phyloP scores from a whole-genome alignment of 35 echinoderm and acorn worm species.

The Apostichopus parvimensis region DNA sequence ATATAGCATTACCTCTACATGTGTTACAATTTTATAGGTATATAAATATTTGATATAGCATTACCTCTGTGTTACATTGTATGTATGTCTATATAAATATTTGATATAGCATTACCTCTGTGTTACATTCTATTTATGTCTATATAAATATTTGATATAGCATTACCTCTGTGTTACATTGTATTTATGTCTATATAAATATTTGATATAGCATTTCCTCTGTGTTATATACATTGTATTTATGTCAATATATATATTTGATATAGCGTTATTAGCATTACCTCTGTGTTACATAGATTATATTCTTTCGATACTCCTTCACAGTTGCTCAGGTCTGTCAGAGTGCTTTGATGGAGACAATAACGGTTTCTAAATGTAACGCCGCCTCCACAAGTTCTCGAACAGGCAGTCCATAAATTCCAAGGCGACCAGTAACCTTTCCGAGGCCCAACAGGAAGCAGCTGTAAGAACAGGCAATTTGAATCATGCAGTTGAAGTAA shows the following conservation, averaged over 20 bases:
- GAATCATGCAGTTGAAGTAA: no score
- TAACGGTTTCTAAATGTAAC: constrained; percentile 22
- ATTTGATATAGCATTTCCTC: no score
- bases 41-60: no score
- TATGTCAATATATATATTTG: no score
- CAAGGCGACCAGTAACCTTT: constrained; percentile 26
- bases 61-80: no score
- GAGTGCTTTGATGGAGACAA: constrained; percentile 12
- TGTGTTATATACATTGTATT: no score
- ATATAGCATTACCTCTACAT: no score
- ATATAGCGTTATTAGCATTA: not conserved
- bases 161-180: no score
- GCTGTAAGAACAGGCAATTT: not conserved
- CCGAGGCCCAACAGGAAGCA: not conserved
- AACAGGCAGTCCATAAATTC: constrained; percentile 34
- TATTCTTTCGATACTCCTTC: constrained; percentile 6
- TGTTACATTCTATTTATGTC: not conserved
- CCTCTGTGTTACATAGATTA: constrained; percentile 31
- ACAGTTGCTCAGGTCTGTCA: constrained; percentile 19
- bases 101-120: not conserved
- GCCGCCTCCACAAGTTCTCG: constrained; percentile 14
- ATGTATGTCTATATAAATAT: no score
- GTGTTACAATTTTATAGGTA: no score
- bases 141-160: no score
- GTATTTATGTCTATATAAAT: no score